Conservation (phyloP, 2,888 invertebrate species). For the Agonum fuliginosum region DNA sequence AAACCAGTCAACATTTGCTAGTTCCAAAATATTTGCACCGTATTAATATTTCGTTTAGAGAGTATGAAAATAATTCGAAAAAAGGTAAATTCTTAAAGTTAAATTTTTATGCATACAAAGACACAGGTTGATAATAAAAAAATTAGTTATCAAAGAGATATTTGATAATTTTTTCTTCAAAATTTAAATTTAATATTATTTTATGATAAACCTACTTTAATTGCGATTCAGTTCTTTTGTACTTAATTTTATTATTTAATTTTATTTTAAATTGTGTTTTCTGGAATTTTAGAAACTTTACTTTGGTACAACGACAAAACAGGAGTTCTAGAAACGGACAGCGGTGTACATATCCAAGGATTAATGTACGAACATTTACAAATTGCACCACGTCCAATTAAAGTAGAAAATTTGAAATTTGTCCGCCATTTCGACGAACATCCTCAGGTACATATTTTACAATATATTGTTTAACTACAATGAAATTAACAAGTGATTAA, state of each 20-base stretch:
- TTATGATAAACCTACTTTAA: not conserved
- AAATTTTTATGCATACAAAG: too few relatives aligned
- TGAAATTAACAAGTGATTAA: not conserved
- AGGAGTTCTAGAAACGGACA: not conserved
- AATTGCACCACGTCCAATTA: not conserved
- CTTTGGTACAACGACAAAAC: not conserved
- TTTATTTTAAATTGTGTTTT: not conserved
- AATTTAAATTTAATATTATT: too few relatives aligned
- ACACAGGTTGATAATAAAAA: too few relatives aligned
- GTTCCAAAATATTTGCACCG: conserved; percentile 25
- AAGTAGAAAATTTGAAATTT: not conserved
- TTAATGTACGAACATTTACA: not conserved
- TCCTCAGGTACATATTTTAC: not conserved
- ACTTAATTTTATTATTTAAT: not conserved
- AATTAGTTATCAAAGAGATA: too few relatives aligned
- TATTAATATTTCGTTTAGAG: not conserved
- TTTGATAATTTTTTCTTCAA: too few relatives aligned
- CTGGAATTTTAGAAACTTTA: not conserved
- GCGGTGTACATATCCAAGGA: conserved; percentile 1
- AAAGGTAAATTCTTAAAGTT: not conserved
- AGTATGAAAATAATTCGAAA: not conserved
- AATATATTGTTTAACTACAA: too few relatives aligned
- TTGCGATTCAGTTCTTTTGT: not conserved
- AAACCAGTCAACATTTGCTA: not conserved
- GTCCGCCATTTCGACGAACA: not conserved